phyloP scores from a whole-genome alignment of 1,140 invertebrate genomes.

The Drosophila bocqueti region DNA sequence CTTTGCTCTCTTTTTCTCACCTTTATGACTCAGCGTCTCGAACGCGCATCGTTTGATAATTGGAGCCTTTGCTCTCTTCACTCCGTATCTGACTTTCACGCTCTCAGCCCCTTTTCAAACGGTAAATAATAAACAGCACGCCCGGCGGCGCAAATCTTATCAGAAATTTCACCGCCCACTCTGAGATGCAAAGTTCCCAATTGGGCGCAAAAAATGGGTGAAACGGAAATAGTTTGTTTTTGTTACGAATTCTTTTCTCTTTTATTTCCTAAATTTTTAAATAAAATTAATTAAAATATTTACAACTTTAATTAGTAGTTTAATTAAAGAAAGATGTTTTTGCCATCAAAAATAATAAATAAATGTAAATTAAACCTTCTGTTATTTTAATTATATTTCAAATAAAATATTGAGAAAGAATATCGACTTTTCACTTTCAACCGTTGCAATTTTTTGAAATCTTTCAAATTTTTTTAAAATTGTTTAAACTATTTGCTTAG shows the following conservation, averaged over 20 bases:
- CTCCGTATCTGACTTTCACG: neutral
- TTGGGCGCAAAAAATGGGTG: neutral
- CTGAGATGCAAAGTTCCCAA: constrained; percentile 27
- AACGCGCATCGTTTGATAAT: constrained; percentile 45
- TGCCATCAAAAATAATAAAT: too few relatives aligned
- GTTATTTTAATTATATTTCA: too few relatives aligned
- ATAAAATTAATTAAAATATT: too few relatives aligned
- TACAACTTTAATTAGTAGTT: too few relatives aligned
- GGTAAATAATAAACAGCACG: constrained; percentile 44
- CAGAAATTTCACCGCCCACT: constrained; percentile 6
- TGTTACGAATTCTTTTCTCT: neutral
- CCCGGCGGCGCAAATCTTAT: constrained; percentile 32
- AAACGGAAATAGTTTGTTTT: constrained; percentile 1
- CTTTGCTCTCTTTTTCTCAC: constrained; percentile 42
- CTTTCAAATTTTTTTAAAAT: constrained; percentile 3
- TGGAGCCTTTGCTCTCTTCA: constrained; percentile 17
- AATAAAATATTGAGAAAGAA: neutral
- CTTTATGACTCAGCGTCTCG: constrained; percentile 59
- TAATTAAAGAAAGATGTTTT: too few relatives aligned
- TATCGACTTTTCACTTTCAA: neutral
- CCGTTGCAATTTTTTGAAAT: constrained; percentile 5
- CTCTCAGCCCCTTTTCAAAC: constrained; percentile 14
- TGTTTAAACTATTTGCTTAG: constrained; percentile 20
- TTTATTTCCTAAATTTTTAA: too few relatives aligned
- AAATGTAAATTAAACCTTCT: too few relatives aligned